Evolutionary conservation across 1,140 invertebrate genomes (phyloP), one percentile per base, ranked within the genome.

Genomic region (Drosophila grimshawi): DNA sequence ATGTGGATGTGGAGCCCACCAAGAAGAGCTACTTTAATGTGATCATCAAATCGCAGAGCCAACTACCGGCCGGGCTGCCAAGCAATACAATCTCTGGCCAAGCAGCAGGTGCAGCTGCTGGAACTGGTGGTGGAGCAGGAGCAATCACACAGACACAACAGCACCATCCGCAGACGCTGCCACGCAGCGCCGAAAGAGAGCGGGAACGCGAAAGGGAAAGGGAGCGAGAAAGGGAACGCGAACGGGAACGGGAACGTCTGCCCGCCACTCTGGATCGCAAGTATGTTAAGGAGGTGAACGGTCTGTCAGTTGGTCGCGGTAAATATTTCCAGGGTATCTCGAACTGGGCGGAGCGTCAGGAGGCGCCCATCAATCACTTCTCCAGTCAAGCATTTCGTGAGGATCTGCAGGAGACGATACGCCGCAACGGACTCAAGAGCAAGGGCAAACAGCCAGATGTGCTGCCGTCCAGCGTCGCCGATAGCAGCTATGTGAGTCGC

Each of bases 1-100:
- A 93, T 10, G 93, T 93, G 2, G 94, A 94, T 65, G 93, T 94
- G 68, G 94, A 94, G 68, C 94, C 94, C 2, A 95, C 95, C 10
- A 95, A 94, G 70, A 95, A 95, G 11, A 95, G 94, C 69, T 97
- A 95, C 86, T 97, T 96, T 80, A 96, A 96, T 89, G 95, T 96
- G 30, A 96, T 95, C 0, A 96, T 96, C 93, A 97, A 96, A 90
- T 96, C 95, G 48, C 82, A 86, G 64, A 94, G 95, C 80, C 92
- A 94, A 67, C 67, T 52, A 27, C 68, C 63, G 52, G 37, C 43
- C 0, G 39, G 39, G 39, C 2, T 43, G 39, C 39, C 39, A 8
- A 43, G 5, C 6, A 39, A 39, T 10, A 8, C 37, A 8, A 39
- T 8, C 37, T 1, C 37, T 8, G 10, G 2, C 39, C 39, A 43